A percentile compares a stretch with the other conserved stretches of the same genome.
Evolutionary conservation across 2,888 invertebrate species (phyloP).

Genomic region (Tetrapedia diversipes): DNA sequence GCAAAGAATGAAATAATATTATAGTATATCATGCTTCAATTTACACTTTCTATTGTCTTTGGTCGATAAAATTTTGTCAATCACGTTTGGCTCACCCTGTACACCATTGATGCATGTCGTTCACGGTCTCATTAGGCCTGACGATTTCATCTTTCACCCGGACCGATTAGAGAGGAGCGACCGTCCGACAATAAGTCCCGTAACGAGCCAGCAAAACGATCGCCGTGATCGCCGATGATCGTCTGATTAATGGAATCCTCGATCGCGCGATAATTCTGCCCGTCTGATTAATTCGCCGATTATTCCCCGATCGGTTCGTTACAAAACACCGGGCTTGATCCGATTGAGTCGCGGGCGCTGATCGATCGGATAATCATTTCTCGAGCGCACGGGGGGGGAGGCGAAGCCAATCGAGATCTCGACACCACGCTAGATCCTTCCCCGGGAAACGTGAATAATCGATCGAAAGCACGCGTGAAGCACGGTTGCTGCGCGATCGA

Average conservation of each 20-base stretch:
- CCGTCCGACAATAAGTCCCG: slow-evolving; percentile 33
- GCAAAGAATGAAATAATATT: no score
- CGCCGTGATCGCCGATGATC: slow-evolving; percentile 20
- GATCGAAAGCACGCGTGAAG: slow-evolving; percentile 35
- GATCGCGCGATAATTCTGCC: slow-evolving; percentile 46
- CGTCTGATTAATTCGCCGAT: slow-evolving; percentile 50
- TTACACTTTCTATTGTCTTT: no score
- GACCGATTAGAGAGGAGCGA: slow-evolving; percentile 27
- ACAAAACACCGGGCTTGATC: slow-evolving; percentile 31
- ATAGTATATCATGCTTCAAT: no score
- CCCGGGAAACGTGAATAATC: slow-evolving; percentile 38
- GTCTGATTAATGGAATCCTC: slow-evolving; percentile 47
- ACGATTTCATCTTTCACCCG: slow-evolving; percentile 38
- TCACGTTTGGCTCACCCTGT: no score
- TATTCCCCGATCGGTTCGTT: slow-evolving; percentile 33
- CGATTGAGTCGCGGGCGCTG: slow-evolving; percentile 31
- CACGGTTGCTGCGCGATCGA: slow-evolving; percentile 33
- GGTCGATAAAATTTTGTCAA: no score
- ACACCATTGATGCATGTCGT: no score
- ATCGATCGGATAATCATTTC: slow-evolving; percentile 49
- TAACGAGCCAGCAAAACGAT: slow-evolving; percentile 39
- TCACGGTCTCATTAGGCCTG: slow-evolving; percentile 43
- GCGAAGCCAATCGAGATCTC: not conserved
- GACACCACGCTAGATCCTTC: slow-evolving; percentile 10
- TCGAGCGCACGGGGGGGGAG: slow-evolving; percentile 19